Base-by-base conservation (phyloP, 2,113 vertebrate species). In the Peromyscus californicus region DNA sequence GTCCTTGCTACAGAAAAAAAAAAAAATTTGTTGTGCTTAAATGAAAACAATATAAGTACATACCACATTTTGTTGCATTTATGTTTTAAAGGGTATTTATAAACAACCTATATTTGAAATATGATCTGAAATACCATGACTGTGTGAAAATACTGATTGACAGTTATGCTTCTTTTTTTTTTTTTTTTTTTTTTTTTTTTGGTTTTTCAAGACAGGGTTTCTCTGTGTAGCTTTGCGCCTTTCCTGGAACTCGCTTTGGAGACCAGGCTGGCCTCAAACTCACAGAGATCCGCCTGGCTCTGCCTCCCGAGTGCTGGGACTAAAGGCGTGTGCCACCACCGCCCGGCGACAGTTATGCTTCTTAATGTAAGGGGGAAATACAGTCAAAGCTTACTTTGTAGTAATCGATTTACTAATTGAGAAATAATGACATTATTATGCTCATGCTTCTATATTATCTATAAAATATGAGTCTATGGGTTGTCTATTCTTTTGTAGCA, bases 371-470 rank as follows among this genome's bases (percentile, higher is more conserved):
- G 7, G 39, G 16, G 8, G 33, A 94, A 90, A 51, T 42, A 61
- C 19, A 24, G 1, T 91, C 22, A 61, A 54, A 79, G 0, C 0
- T 94, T 84, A 0, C 65, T 89, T 95, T 72, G 69, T 89, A 93
- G 76, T 10, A 80, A 59, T 26, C 31, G 12, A 8, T 69, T 48
- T 48, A 85, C 83, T 85, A 85, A 45, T 54, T 54, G 48, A 10
- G 51, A 36, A 89, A 79, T 83, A 45, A 91, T 69, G 31, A 91
- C 57, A 92, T 51, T 82, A 78, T 76, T 85, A n/a, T 36, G 72
- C 24, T 88, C 11, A 61, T 45, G 22, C 36, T 31, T 51, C 24
- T 17, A 72, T 39, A 10, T 26, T 39, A 88, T 29, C 19, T 61
- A 74, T 88, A 63, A 93, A 92, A 17, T 12, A 51, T 15, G 7